A percentile compares a stretch with the other conserved stretches of the same genome.
Conservation (phyloP, 2,113 vertebrate species). For the Poeciliopsis occidentalis region DNA sequence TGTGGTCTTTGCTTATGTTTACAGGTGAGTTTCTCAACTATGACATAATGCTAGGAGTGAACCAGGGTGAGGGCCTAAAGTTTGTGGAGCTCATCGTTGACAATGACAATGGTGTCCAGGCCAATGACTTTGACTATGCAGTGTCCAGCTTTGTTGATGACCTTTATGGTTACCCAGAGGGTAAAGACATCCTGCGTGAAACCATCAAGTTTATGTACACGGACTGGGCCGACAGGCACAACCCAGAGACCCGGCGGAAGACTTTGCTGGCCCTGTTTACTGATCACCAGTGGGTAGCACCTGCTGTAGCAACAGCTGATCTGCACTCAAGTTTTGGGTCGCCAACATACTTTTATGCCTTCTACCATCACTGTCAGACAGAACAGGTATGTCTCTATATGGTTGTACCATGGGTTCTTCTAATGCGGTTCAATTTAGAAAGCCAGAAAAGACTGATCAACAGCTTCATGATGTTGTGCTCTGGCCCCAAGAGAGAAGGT, state of each 20-base stretch:
- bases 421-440: background rate
- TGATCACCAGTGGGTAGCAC: constrained; percentile 98
- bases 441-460: background rate
- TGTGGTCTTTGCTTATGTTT: constrained; percentile 4
- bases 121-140: constrained; percentile 98
- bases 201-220: constrained; percentile 99
- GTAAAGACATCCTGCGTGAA: constrained; percentile 96
- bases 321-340: constrained; percentile 98
- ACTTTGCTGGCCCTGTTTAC: constrained; percentile 95
- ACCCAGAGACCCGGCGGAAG: constrained; percentile 95
- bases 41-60: constrained; percentile 98
- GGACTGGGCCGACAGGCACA: constrained; percentile 97
- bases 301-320: constrained; percentile 97
- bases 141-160: constrained; percentile 99
- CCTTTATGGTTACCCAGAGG: constrained; percentile 96
- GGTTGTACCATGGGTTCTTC: background rate
- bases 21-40: constrained; percentile 97
- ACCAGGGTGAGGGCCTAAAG: constrained; percentile 97
- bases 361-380: constrained; percentile 99
- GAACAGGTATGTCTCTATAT: constrained; percentile 81
- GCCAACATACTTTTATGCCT: constrained; percentile 97
- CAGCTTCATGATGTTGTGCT: background rate
- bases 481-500: background rate
- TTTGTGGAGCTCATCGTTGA: constrained; percentile 99
- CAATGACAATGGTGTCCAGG: constrained; percentile 95